Conservation (phyloP, 2,888 invertebrate genomes). For the Panopea generosa region DNA sequence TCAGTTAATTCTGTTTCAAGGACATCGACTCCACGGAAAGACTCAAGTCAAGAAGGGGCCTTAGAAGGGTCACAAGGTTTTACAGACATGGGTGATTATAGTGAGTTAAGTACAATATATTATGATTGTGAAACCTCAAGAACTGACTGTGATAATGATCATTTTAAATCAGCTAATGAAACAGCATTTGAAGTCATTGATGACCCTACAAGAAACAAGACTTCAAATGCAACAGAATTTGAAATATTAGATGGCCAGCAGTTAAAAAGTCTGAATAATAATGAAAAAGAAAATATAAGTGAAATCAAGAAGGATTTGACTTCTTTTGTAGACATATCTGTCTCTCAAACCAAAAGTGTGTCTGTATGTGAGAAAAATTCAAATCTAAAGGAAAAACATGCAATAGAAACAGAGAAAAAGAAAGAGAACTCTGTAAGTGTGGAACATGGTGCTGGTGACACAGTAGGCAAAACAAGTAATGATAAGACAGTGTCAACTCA, state of each 20-base stretch:
- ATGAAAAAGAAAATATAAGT: conserved; percentile 24
- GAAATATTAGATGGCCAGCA: conserved; percentile 43
- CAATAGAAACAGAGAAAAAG: no score
- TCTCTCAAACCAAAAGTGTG: conserved; percentile 4
- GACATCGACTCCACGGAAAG: conserved; percentile 59
- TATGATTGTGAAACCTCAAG: conserved; percentile 49
- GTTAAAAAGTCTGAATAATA: neutral
- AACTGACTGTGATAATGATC: conserved; percentile 28
- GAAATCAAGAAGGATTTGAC: conserved; percentile 44
- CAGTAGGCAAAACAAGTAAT: no score
- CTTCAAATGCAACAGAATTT: conserved; percentile 54
- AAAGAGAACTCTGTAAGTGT: no score
- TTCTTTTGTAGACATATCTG: conserved; percentile 66
- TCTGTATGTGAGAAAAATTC: no score
- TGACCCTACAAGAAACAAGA: conserved; percentile 38
- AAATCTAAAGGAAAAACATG: no score
- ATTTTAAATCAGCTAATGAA: conserved; percentile 53
- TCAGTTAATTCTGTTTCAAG: conserved; percentile 43
- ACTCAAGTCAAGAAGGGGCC: conserved; percentile 38
- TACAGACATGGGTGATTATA: conserved; percentile 51
- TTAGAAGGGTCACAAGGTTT: conserved; percentile 15
- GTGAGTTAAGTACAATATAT: conserved; percentile 58
- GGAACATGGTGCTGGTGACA: no score
- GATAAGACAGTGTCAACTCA: neutral
- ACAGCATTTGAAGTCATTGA: conserved; percentile 67